Base-by-base conservation (phyloP, 2,113 vertebrate species). In the Aplodontia rufa region DNA sequence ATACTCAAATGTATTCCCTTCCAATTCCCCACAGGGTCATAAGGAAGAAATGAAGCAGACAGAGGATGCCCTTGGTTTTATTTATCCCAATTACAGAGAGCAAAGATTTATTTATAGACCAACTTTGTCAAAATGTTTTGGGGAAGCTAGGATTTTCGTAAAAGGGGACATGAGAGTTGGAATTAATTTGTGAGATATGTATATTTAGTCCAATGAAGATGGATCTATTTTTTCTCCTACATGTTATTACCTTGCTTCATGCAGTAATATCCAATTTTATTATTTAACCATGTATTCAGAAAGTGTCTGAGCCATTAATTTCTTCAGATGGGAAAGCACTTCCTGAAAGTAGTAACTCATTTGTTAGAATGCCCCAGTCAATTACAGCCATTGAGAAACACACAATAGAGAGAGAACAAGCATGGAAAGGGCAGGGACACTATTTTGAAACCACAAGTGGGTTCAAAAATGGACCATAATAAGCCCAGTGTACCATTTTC, bases 91-190 rank as follows among this genome's bases (percentile, higher is more conserved):
- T 49, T 71, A 19, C 37, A 90, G 71, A 88, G 4, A 88, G n/a
- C 19, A 64, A 20, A 79, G 22, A 55, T 78, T 82, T 95, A 90
- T 83, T 92, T 92, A 74, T 72, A 78, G 78, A 72, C 28, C 22
- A 87, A 22, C 51, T 81, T 95, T 87, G 71, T 51, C 45, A 80
- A 87, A 87, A 85, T 69, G 10, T 95, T 94, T 94, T 79, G 55
- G 24, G 78, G 28, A 93, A 94, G 62, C 10, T 78, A 94, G 22
- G 20, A 89, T 93, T 91, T 64, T 74, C 95, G 69, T 72, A 69
- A 82, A 94, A 88, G 55, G 5, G 35, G 76, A 92, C 17, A 19
- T 62, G 60, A 74, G 40, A 91, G 20, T 64, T 90, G 45, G 19
- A 62, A 81, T 51, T 79, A 32, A 1, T 8, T 74, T 94, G 51